Evolutionary conservation across 2,797 vertebrate genomes (phyloP).

Genomic region (Bradypodion ventrale): DNA sequence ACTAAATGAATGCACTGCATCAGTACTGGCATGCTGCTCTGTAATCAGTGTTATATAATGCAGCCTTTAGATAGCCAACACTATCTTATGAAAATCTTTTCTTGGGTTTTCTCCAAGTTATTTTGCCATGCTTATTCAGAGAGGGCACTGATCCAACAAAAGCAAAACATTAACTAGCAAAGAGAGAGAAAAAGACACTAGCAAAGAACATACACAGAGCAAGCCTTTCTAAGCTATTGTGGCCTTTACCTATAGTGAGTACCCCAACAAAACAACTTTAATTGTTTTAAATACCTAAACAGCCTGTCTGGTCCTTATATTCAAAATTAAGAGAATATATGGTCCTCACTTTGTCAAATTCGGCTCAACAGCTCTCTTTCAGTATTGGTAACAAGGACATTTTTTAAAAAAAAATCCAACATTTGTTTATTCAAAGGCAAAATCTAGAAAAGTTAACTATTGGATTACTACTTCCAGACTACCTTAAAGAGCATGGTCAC

Average conservation of each 20-base stretch:
- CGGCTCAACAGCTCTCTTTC: neutral
- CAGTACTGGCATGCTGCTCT: neutral
- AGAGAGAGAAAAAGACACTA: slow-evolving; percentile 29
- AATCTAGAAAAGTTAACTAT: too few species aligned
- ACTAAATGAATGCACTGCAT: neutral
- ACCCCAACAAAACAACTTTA: too few species aligned
- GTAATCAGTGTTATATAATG: slow-evolving; percentile 30
- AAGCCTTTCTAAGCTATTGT: slow-evolving; percentile 10
- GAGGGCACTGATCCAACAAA: slow-evolving; percentile 53
- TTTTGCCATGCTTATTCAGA: slow-evolving; percentile 48
- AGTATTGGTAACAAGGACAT: slow-evolving; percentile 42
- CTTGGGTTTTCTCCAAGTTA: neutral
- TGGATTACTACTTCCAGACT: too few species aligned
- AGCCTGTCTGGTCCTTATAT: slow-evolving; percentile 4
- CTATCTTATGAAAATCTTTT: slow-evolving; percentile 37
- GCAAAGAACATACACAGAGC: slow-evolving; percentile 25
- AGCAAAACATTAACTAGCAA: slow-evolving; percentile 50
- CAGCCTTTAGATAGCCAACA: slow-evolving; percentile 6
- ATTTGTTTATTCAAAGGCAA: neutral
- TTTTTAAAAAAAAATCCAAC: neutral
- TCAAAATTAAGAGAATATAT: neutral
- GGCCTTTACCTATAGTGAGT: too few species aligned
- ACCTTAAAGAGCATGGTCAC: too few species aligned
- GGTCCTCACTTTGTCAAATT: neutral
- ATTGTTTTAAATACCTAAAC: slow-evolving; percentile 17